Evolutionary conservation across 1,140 invertebrate species (phyloP).

Genomic region (Calephelis nemesis): DNA sequence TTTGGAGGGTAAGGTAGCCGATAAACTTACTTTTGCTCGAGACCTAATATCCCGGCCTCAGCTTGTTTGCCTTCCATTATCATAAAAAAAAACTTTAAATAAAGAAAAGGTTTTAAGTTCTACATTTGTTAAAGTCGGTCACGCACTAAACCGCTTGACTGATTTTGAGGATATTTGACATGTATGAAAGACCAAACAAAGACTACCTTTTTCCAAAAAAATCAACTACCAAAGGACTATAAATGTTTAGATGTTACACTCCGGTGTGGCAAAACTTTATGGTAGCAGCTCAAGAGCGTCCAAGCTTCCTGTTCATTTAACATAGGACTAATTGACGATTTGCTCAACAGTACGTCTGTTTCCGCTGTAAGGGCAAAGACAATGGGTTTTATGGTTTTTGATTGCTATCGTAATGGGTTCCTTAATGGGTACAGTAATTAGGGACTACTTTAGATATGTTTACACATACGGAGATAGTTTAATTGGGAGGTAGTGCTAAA

Average conservation of each 20-base stretch:
- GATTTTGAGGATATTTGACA: too few species aligned
- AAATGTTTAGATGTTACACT: neutral
- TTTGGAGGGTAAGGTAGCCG: too few species aligned
- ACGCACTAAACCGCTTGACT: too few species aligned
- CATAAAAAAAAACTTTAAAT: too few species aligned
- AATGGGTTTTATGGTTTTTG: slow-evolving; percentile 17
- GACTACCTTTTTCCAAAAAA: too few species aligned
- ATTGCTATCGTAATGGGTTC: slow-evolving; percentile 12
- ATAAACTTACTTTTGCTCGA: too few species aligned
- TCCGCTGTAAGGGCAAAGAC: slow-evolving; percentile 15
- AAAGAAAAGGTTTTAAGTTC: too few species aligned
- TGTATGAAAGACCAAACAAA: too few species aligned
- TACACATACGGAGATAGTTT: slow-evolving; percentile 6
- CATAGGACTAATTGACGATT: slow-evolving; percentile 17
- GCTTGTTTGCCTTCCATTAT: too few species aligned
- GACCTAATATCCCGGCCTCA: too few species aligned
- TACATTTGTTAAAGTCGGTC: too few species aligned
- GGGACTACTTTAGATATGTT: slow-evolving; percentile 12
- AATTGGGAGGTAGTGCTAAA: neutral
- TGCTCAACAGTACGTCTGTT: slow-evolving; percentile 13
- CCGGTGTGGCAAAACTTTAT: neutral
- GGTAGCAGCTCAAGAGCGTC: slow-evolving; percentile 8
- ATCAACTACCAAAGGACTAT: too few species aligned
- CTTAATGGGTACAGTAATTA: slow-evolving; percentile 10
- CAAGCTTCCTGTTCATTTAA: slow-evolving; percentile 18